Percentiles rank a stretch among this genome's conserved stretches.
phyloP scores from a whole-genome alignment of 2,797 vertebrate genomes.

The Acanthurus leucopareius region DNA sequence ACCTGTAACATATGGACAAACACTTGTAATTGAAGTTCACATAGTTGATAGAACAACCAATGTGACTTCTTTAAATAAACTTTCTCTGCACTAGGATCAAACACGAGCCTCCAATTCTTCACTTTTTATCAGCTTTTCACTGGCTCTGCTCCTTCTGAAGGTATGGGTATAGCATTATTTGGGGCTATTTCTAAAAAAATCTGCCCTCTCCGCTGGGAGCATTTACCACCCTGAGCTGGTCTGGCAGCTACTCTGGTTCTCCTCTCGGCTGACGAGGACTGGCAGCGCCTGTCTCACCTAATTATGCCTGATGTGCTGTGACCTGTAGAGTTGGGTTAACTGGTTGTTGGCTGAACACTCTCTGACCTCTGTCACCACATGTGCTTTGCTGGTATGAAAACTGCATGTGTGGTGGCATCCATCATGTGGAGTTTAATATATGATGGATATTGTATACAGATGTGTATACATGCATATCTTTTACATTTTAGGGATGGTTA shows the following conservation, averaged over 20 bases:
- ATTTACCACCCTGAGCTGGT: conserved; percentile 71
- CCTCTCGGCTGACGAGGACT: conserved; percentile 78
- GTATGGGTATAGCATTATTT: conserved; percentile 63
- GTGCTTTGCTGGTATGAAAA: conserved; percentile 57
- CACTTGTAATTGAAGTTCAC: not conserved
- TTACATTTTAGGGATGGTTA: not conserved
- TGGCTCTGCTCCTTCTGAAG: conserved; percentile 50
- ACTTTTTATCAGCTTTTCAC: conserved; percentile 36
- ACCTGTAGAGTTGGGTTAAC: conserved; percentile 75
- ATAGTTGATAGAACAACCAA: not conserved
- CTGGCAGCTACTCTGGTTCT: conserved; percentile 79
- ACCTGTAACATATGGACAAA: not conserved
- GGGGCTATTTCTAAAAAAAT: conserved; percentile 69
- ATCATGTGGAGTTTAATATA: too few species aligned
- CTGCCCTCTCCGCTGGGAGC: conserved; percentile 73
- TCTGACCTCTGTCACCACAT: conserved; percentile 69
- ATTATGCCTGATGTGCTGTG: conserved; percentile 80
- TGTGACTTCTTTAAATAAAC: conserved; percentile 22
- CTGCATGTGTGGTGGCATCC: conserved; percentile 28
- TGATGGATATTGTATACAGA: too few species aligned
- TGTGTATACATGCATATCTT: not conserved
- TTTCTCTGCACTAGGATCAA: not conserved
- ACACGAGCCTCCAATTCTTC: conserved; percentile 3
- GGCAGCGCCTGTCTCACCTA: conserved; percentile 79
- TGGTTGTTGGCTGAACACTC: conserved; percentile 65